Percentiles rank a stretch among this genome's conserved stretches.
Conservation (phyloP, 1,140 invertebrate genomes). For the Neodiprion virginianus region DNA sequence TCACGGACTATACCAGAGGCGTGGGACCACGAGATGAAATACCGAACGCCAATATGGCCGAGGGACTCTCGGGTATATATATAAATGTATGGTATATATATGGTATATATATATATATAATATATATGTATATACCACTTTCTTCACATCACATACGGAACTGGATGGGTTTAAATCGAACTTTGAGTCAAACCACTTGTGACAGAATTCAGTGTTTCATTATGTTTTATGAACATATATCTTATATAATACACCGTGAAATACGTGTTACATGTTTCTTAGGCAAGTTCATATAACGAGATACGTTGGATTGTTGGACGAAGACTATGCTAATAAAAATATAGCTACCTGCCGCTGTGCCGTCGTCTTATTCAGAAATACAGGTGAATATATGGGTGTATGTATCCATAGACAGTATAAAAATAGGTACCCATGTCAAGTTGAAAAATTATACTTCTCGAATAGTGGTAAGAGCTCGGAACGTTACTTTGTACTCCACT, state of each 20-base stretch:
- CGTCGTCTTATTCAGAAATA: background rate
- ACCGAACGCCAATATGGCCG: conserved; percentile 3
- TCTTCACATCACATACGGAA: too few relatives aligned
- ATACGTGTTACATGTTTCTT: too few relatives aligned
- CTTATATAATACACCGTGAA: too few relatives aligned
- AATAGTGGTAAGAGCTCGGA: background rate
- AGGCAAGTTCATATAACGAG: too few relatives aligned
- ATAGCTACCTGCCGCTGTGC: background rate
- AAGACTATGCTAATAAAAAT: too few relatives aligned
- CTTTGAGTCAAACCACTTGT: too few relatives aligned
- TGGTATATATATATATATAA: too few relatives aligned
- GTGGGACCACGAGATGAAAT: conserved; percentile 37
- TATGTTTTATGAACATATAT: background rate
- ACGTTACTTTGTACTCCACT: background rate
- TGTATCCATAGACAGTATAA: background rate
- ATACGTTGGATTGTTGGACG: too few relatives aligned
- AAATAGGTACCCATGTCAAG: background rate
- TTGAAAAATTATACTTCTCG: background rate
- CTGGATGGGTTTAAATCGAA: too few relatives aligned
- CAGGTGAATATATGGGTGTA: background rate
- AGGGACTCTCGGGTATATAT: background rate
- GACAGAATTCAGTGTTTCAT: background rate
- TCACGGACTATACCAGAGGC: conserved; percentile 33
- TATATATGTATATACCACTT: too few relatives aligned
- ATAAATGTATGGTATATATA: too few relatives aligned